Evolutionary conservation across 2,797 vertebrate genomes (phyloP), one percentile per base, ranked within the genome.

Genomic region (Crypturellus tataupa): DNA sequence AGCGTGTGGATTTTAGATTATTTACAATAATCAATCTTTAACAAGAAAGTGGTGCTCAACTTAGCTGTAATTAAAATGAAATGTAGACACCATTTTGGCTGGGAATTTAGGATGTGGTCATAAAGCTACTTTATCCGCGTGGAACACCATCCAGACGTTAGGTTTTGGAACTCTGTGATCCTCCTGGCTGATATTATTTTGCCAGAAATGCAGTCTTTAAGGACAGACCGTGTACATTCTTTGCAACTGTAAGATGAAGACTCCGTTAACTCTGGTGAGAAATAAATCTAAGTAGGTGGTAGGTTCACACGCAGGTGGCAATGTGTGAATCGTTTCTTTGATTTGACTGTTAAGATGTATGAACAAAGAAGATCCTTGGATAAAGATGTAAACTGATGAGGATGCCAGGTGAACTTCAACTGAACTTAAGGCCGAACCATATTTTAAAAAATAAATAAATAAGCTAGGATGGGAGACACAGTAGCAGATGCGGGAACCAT

Each of bases 371-470:
- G 91, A 91, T 94, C 87, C 72, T 93, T 93, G 75, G 80, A 91
- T 91, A 81, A 90, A 95, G 85, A 94, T 62, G n/a, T 85, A 80
- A 89, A 84, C 89, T 90, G 93, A 85, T 89, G 85, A 65, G 33
- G 78, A 65, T 90, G 93, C 83, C 89, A 94, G 89, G 91, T 95
- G 95, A 96, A 95, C 95, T 97, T 94, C 70, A 75, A 91, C 83
- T 96, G 94, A 96, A 96, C 91, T 96, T 94, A 93, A 80, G 85
- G 60, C 85, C 0, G 0, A 95, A 94, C 24, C 18, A 44, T 89
- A 93, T 93, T 94, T 77, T 5, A 29, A 90, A 73, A 93, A 94
- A 94, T 46, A 94, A 93, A 92, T 76, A 89, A 92, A 88, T 88
- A 82, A 84, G 49, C 24, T 60, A 71, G 85, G 83, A 80, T 94